phyloP scores from a whole-genome alignment of 2,113 vertebrate genomes.

The Mixornis gularis region DNA sequence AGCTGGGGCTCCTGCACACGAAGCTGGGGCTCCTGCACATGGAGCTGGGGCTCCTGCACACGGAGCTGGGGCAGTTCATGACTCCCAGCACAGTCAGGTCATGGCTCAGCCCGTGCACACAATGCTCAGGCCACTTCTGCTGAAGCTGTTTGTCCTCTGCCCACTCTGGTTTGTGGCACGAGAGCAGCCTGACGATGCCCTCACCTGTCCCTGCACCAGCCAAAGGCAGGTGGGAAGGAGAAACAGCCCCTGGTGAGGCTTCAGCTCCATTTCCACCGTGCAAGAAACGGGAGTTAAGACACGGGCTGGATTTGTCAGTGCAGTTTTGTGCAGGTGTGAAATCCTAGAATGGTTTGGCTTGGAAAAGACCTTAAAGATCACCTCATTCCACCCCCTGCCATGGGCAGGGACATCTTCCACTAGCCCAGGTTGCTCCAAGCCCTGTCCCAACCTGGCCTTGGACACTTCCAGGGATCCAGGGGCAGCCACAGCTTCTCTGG shows the following conservation, averaged over 20 bases:
- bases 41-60: too few relatives aligned
- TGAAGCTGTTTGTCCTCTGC: neutral
- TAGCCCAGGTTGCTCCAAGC: rapidly evolving
- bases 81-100: neutral
- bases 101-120: rapidly evolving
- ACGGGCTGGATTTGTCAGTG: rapidly evolving
- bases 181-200: neutral
- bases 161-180: neutral
- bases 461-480: neutral
- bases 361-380: neutral
- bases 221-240: neutral
- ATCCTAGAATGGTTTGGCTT: neutral
- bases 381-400: neutral
- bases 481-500: neutral
- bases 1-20: too few relatives aligned
- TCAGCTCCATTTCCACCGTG: neutral
- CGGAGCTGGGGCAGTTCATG: rapidly evolving
- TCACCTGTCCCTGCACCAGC: rapidly evolving
- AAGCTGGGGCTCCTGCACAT: neutral
- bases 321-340: neutral
- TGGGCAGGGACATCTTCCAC: neutral
- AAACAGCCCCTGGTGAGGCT: neutral
- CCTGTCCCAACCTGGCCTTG: rapidly evolving
- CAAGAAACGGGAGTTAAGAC: rapidly evolving
- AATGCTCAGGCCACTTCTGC: neutral